phyloP scores from a whole-genome alignment of 1,140 invertebrate genomes.

The Fopius arisanus region DNA sequence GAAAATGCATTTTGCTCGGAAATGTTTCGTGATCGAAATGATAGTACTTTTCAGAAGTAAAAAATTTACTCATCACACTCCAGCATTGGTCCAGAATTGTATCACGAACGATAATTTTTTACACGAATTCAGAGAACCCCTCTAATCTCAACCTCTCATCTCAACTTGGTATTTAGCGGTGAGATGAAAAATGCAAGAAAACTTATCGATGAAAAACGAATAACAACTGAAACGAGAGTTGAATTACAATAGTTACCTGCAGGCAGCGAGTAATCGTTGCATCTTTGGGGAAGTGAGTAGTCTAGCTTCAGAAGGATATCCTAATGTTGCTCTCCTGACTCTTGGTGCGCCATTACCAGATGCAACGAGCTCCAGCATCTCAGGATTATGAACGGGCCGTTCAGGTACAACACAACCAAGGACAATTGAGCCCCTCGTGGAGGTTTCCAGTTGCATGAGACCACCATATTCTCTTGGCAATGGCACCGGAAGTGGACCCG shows the following conservation, averaged over 20 bases:
- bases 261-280: slow-evolving; percentile 59
- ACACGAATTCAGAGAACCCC: too few relatives aligned
- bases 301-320: slow-evolving; percentile 61
- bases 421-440: slow-evolving; percentile 60
- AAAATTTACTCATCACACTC: too few relatives aligned
- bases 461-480: slow-evolving; percentile 61
- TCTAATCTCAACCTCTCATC: too few relatives aligned
- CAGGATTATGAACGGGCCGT: slow-evolving; percentile 60
- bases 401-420: slow-evolving; percentile 62
- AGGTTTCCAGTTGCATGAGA: slow-evolving; percentile 61
- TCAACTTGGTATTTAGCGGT: too few relatives aligned
- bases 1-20: too few relatives aligned
- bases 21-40: too few relatives aligned
- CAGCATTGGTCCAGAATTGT: too few relatives aligned
- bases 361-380: slow-evolving; percentile 62
- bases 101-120: too few relatives aligned
- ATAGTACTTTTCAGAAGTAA: too few relatives aligned
- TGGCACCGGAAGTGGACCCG: slow-evolving; percentile 60
- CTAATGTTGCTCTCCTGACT: slow-evolving; percentile 57
- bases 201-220: too few relatives aligned
- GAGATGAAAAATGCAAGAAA: too few relatives aligned
- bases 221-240: too few relatives aligned
- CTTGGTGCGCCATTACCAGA: slow-evolving; percentile 58
- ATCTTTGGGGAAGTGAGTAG: slow-evolving; percentile 61
- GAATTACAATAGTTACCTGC: slow-evolving; percentile 49